phyloP scores from a whole-genome alignment of 2,888 invertebrate species.

The Andrena bucephala region DNA sequence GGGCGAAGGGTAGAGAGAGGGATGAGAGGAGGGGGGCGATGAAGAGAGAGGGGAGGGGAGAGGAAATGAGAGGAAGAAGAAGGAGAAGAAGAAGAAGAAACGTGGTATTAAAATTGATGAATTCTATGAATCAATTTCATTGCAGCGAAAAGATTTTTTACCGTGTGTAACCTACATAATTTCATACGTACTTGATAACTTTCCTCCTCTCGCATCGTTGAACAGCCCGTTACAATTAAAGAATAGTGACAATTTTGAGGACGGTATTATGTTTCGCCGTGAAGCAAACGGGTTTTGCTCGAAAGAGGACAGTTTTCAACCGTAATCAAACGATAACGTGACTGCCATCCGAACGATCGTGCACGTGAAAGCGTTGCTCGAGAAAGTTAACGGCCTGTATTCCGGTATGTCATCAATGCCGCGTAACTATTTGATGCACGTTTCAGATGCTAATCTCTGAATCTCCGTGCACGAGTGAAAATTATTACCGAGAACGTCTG shows the following conservation, averaged over 20 bases:
- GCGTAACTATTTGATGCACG: conserved; percentile 60
- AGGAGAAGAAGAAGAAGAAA: too few species aligned
- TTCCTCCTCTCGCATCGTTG: background rate
- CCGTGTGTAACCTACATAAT: background rate
- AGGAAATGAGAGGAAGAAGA: too few species aligned
- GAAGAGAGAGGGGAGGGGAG: too few species aligned
- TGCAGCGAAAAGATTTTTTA: background rate
- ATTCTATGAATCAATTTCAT: background rate
- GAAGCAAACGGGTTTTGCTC: conserved; percentile 42
- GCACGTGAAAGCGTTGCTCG: conserved; percentile 70
- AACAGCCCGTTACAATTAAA: conserved; percentile 17
- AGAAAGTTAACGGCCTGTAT: conserved; percentile 74
- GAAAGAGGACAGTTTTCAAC: conserved; percentile 58
- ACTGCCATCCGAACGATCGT: conserved; percentile 64
- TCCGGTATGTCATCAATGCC: conserved; percentile 57
- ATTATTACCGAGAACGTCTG: conserved; percentile 9
- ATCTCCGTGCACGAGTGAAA: conserved; percentile 6
- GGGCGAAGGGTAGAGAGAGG: too few species aligned
- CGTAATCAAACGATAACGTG: conserved; percentile 68
- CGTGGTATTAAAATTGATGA: background rate
- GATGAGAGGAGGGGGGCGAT: too few species aligned
- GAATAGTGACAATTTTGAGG: conserved; percentile 32
- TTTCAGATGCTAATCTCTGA: conserved; percentile 37
- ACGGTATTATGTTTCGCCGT: conserved; percentile 37
- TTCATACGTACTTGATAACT: conserved; percentile 1